Conservation (phyloP, 2,888 invertebrate genomes). For the Pediacus dermestoides region DNA sequence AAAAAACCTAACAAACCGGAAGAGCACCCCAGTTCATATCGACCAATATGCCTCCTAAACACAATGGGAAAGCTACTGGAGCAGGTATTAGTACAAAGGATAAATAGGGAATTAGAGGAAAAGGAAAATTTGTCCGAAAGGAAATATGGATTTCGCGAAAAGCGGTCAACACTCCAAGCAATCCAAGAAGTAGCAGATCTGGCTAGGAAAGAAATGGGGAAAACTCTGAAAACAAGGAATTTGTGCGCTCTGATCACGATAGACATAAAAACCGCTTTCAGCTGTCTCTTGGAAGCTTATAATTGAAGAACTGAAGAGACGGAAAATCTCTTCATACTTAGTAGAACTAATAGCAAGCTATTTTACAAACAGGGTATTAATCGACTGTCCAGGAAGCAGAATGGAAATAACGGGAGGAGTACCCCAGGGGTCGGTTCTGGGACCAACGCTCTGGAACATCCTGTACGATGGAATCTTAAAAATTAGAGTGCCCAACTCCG, state of each 20-base stretch:
- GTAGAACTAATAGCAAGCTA: conserved; percentile 11
- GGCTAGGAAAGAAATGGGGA: no score
- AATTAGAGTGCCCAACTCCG: no score
- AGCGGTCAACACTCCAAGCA: conserved; percentile 10
- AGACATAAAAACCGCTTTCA: conserved; percentile 22
- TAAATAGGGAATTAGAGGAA: conserved; percentile 11
- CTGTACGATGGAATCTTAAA: conserved; percentile 14
- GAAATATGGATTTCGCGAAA: conserved; percentile 16
- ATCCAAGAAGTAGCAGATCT: conserved; percentile 5
- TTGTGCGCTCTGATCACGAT: conserved; percentile 14
- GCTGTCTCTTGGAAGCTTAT: conserved; percentile 15
- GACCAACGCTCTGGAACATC: conserved; percentile 21
- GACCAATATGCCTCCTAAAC: conserved; percentile 14
- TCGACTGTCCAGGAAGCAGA: neutral
- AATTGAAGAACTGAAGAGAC: conserved; percentile 9
- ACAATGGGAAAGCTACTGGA: conserved; percentile 12
- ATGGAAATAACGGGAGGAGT: conserved; percentile 10
- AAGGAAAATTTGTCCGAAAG: neutral
- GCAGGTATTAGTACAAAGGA: conserved; percentile 6
- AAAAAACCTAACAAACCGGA: conserved; percentile 7
- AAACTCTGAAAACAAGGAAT: no score
- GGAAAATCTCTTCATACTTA: conserved; percentile 8
- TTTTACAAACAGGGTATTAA: conserved; percentile 10
- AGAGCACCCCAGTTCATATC: conserved; percentile 1
- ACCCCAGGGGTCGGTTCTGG: conserved; percentile 14